phyloP scores from a whole-genome alignment of 1,140 invertebrate species.

The Chionoecetes opilio region DNA sequence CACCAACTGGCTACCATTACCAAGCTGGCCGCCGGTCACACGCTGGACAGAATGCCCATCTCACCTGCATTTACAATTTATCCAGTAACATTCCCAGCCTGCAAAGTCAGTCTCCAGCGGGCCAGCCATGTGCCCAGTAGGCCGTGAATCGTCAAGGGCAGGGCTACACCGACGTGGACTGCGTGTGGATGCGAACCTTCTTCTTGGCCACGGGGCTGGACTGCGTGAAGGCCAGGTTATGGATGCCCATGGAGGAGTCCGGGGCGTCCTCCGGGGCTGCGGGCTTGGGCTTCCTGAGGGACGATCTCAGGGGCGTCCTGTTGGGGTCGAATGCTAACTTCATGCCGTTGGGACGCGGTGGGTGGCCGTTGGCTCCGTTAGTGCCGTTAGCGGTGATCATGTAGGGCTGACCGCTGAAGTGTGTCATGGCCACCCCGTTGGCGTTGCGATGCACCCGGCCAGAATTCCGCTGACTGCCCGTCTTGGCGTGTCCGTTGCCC shows the following conservation, averaged over 20 bases:
- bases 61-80: too few relatives aligned
- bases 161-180: conserved; percentile 78
- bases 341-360: conserved; percentile 60
- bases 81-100: background rate
- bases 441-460: conserved; percentile 63
- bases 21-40: background rate
- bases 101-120: background rate
- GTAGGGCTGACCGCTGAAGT: conserved; percentile 76
- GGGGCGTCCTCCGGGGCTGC: conserved; percentile 54
- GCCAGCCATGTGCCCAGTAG: background rate
- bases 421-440: conserved; percentile 76
- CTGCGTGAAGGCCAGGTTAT: conserved; percentile 79
- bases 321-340: conserved; percentile 77
- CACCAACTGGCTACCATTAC: background rate
- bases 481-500: conserved; percentile 43
- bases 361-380: conserved; percentile 49
- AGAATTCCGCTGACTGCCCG: conserved; percentile 19
- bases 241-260: conserved; percentile 74
- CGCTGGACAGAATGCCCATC: too few relatives aligned
- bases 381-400: conserved; percentile 71
- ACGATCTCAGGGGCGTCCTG: conserved; percentile 77
- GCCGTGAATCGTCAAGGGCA: background rate
- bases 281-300: conserved; percentile 77
- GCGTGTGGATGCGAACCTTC: conserved; percentile 80
- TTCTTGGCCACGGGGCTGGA: conserved; percentile 79